Evolutionary conservation across 2,888 invertebrate genomes (phyloP).

Genomic region (Eremobia ochroleuca): DNA sequence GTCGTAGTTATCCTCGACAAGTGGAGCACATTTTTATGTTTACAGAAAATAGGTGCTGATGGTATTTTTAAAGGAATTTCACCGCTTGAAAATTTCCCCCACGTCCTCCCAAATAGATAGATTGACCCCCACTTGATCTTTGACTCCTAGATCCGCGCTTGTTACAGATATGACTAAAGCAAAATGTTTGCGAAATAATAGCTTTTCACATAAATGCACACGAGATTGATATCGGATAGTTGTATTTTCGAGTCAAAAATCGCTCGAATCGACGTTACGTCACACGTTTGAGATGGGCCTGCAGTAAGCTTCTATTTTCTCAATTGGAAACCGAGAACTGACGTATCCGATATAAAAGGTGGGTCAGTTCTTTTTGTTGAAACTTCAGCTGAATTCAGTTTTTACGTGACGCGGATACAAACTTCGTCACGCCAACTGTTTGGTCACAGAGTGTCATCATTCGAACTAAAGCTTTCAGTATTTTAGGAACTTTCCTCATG

Average conservation of each 20-base stretch:
- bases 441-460: constrained; percentile 37
- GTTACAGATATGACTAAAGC: neutral
- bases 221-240: neutral
- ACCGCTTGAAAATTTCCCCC: too few species aligned
- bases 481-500: constrained; percentile 50
- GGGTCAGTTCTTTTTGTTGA: constrained; percentile 17
- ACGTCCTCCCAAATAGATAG: too few species aligned
- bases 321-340: constrained; percentile 12
- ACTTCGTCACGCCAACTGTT: constrained; percentile 26
- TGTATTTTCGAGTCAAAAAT: neutral
- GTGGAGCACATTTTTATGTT: too few species aligned
- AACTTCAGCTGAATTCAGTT: constrained; percentile 25
- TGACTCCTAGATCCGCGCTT: too few species aligned
- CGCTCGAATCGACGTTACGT: too few species aligned
- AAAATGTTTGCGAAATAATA: neutral
- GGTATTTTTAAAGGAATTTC: too few species aligned
- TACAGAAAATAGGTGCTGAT: too few species aligned
- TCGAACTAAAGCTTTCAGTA: constrained; percentile 29
- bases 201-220: neutral
- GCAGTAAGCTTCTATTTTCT: constrained; percentile 9
- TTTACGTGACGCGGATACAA: constrained; percentile 29
- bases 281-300: too few species aligned
- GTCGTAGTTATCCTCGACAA: too few species aligned
- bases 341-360: constrained; percentile 20
- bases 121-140: too few species aligned